Evolutionary conservation across 2,113 vertebrate species (phyloP), one percentile per base, ranked within the genome.

Genomic region (Aegithalos caudatus): DNA sequence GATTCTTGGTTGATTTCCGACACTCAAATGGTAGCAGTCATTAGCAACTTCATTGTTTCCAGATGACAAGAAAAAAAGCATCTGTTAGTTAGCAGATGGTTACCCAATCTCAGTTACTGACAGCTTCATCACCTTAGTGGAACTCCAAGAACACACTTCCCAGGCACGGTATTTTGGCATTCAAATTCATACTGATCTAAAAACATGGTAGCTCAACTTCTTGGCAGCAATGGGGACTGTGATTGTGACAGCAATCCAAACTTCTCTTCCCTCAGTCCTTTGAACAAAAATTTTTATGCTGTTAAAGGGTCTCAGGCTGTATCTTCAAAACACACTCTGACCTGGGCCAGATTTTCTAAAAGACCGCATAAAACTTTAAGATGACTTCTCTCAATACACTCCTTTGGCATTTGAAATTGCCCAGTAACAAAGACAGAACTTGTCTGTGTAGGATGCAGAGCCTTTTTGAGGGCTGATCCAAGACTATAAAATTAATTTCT

Each of bases 391-490:
- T 47, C 69, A 81, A 44, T 53, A 81, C 24, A 35, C 40, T 82
- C 33, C 20, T 64, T 58, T 15, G 35, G 16, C 56, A 79, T 56
- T 87, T 78, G n/a, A 74, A 93, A 86, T 62, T 86, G 47, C 64
- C n/a, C 31, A 50, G 17, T 56, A 86, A 92, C 60, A 93, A 86
- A 90, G 62, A 62, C 0, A 70, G 27, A 84, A 33, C 29, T 54
- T 73, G 58, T 42, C 54, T 86, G 64, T 88, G 47, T 62, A 92
- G 60, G 42, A 86, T 73, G 58, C 27, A 61, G 47, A 93, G 60
- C 19, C 60, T 71, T 96, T 95, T 33, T 94, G 80, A 93, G 92
- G 44, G 44, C 56, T 91, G 91, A 95, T 97, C 72, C 92, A 94
- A 94, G 69, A 81, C 29, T 14, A 18, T 38, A 82, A 86, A 92